Evolutionary conservation across 1,140 invertebrate genomes (phyloP), one percentile per base, ranked within the genome.

Genomic region (Trichogramma pretiosum): DNA sequence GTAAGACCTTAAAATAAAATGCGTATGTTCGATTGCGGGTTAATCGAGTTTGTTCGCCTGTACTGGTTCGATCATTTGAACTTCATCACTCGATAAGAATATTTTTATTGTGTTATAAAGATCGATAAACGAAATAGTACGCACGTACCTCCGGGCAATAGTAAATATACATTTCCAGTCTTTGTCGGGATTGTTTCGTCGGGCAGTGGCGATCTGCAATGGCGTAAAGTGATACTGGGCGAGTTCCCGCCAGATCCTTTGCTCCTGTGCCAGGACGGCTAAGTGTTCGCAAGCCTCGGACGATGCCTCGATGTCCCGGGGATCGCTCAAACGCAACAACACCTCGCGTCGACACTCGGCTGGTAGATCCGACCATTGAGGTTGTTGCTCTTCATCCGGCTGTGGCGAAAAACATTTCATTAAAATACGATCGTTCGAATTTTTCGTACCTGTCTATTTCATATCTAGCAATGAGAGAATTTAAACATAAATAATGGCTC

Each of bases 291-390:
- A 75, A 72, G 78, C 55, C 72, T 82, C 63, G 16, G 69, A 70
- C 5, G 79, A 75, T 37, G 77, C 83, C 54, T 89, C 80, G 57
- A 98, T 78, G 67, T 97, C 93, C 61, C 82, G 82, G 68, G 96
- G 92, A 72, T 97, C 92, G 44, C 86, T 82, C 56, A 98, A 79
- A 61, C 90, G 80, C 11, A 91, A 69, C 37, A 98, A 76, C 41
- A 99, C 89, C 65, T 93, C 86, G 32, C 93, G 79, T 30, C 97
- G 79, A 60, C 93, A 91, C 66, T 98, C 95, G 60, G 89, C 84
- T 17, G 95, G 95, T 37, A 99, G 74, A 64, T 97, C 87, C 33
- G 88, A 78, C 58, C 97, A 79, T 58, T 87, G 88, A 9, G 87
- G 83, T 57, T 81, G 78, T 44, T 84, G 82, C 65, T 91, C 83